Base-by-base conservation (phyloP, 2,888 invertebrate species). In the Philereme vetulata region DNA sequence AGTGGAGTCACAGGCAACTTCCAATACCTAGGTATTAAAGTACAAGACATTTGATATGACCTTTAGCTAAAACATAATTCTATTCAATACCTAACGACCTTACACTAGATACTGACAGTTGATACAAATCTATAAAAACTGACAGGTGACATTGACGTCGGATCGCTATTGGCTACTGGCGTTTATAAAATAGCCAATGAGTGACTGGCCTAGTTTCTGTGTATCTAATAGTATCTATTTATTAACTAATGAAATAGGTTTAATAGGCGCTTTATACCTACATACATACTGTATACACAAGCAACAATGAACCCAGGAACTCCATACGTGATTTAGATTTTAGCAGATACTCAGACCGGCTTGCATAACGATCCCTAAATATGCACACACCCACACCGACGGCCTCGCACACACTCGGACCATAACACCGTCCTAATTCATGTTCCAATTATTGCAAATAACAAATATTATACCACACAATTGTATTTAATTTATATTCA, bases 91-190 rank as follows among this genome's bases (percentile, higher is more conserved):
- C 47, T 0, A 46, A 5, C 45, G 62, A 55, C 62, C 62, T 62
- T 58, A 62, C 48, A 57, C 62, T 58, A 62, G 38, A 52, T 62
- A 54, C 11, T 62, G 62, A 54, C 57, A 62, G 47, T 4, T 51
- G 53, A 62, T 51, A 54, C 9, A 9, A 5, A 58, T 62, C 62
- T 48, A 51, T 59, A 58, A 62, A 62, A 62, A 51, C 48, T 62
- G 62, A 62, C 62, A 55, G 32, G 21, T 62, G 58, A 49, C 62
- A 59, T 56, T 62, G 62, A 62, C 48, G 42, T 44, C 54, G 51
- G n/a, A 10, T 40, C 10, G 35, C 21, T 9, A 62, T 62, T 62
- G 62, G 62, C 62, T 62, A 55, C 58, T 47, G 62, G 45, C 9
- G 4, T 49, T 51, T 51, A 45, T 35, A 43, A 51, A 58, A 51